phyloP scores from a whole-genome alignment of 2,113 vertebrate species.

The Limanda limanda region DNA sequence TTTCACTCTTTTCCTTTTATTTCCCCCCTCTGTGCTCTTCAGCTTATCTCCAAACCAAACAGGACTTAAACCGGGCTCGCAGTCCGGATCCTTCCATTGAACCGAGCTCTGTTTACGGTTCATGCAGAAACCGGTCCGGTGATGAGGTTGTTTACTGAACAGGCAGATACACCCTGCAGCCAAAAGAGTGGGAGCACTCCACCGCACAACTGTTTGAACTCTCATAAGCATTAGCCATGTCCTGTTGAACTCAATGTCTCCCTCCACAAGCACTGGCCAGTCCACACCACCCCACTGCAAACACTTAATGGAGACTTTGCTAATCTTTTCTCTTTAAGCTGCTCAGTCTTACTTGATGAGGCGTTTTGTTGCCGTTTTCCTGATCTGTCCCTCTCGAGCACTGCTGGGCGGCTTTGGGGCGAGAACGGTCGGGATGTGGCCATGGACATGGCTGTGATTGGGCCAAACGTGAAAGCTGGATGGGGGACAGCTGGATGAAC shows the following conservation, averaged over 20 bases:
- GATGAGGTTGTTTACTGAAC: conserved; percentile 76
- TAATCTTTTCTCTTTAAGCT: conserved; percentile 9
- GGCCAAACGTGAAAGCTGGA: conserved; percentile 67
- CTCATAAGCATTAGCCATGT: conserved; percentile 68
- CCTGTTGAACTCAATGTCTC: conserved; percentile 60
- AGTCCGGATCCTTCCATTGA: conserved; percentile 73
- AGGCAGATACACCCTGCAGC: conserved; percentile 70
- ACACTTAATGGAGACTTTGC: conserved; percentile 19
- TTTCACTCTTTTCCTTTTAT: conserved; percentile 68
- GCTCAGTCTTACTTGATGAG: conserved; percentile 86
- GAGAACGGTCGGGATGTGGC: conserved; percentile 77
- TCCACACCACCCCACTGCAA: conserved; percentile 16
- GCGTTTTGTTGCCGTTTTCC: conserved; percentile 85
- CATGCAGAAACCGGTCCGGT: conserved; percentile 78
- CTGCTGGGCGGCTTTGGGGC: conserved; percentile 87
- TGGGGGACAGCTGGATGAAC: conserved; percentile 66
- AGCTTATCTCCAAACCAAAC: conserved; percentile 84
- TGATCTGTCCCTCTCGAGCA: conserved; percentile 80
- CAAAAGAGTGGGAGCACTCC: conserved; percentile 62
- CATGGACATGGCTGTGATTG: conserved; percentile 69
- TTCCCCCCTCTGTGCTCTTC: conserved; percentile 73
- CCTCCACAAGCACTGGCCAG: conserved; percentile 31
- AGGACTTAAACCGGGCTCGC: conserved; percentile 74
- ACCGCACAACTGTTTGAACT: conserved; percentile 50
- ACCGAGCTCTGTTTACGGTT: conserved; percentile 77